A percentile compares a stretch with the other conserved stretches of the same genome.
phyloP scores from a whole-genome alignment of 1,140 invertebrate genomes.

The Ceratitis capitata region DNA sequence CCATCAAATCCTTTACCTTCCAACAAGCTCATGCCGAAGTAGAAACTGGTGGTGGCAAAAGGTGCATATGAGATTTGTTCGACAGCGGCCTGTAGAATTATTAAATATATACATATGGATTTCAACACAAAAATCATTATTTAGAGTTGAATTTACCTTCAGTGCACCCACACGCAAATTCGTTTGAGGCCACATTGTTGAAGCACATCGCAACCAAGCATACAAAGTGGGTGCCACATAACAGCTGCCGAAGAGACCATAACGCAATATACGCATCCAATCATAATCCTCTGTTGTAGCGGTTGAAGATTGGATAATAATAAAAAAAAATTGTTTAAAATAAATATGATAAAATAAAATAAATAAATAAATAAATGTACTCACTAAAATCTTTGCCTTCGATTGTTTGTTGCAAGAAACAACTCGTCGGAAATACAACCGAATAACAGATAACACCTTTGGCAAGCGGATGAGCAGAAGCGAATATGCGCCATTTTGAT shows the following conservation, averaged over 20 bases:
- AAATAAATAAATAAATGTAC: conserved; percentile 6
- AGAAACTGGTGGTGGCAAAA: conserved; percentile 81
- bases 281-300: conserved; percentile 66
- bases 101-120: background rate
- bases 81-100: conserved; percentile 75
- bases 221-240: conserved; percentile 80
- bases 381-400: conserved; percentile 61
- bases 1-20: conserved; percentile 76
- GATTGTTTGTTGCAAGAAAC: conserved; percentile 72
- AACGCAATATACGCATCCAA: conserved; percentile 71
- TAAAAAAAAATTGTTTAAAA: background rate
- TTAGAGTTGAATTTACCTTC: conserved; percentile 76
- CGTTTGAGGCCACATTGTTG: conserved; percentile 72
- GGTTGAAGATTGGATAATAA: too few relatives aligned
- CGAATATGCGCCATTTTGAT: conserved; percentile 42
- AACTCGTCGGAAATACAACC: conserved; percentile 77
- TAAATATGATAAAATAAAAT: background rate
- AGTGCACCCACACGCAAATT: conserved; percentile 72
- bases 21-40: conserved; percentile 81
- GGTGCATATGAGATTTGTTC: conserved; percentile 86
- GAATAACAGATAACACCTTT: conserved; percentile 82
- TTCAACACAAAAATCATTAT: too few relatives aligned
- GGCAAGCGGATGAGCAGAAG: conserved; percentile 62
- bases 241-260: conserved; percentile 75
- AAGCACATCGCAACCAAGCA: conserved; percentile 74